Evolutionary conservation across 2,888 invertebrate species (phyloP), one percentile per base, ranked within the genome.

Genomic region (Rhagonycha fulva): DNA sequence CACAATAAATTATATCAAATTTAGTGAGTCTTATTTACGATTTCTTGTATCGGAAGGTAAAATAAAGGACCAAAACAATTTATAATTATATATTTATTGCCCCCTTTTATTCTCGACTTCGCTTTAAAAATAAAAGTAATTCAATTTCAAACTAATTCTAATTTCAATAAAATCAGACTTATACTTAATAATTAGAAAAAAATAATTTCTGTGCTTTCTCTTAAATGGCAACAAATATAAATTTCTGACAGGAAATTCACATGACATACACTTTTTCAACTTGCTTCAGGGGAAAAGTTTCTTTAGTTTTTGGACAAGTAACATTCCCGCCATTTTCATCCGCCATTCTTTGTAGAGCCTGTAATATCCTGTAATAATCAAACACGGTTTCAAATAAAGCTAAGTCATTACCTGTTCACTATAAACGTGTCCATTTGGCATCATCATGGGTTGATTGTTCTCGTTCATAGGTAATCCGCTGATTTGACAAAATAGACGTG

Each of bases 361-460:
- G 87, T 3, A 89, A 88, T 81, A 84, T 78, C 79, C 66, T 79
- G 72, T 72, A 14, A 72, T n/a, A 62, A 67, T 66, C 67, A 78
- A 14, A 72, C 61, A 76, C 14, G n/a, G 11, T 63, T 74, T 9
- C 60, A 76, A 12, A 26, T 26, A n/a, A 71, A 30, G 12, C 2
- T 61, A 24, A 62, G 30, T 62, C 68, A 14, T 83, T n/a, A 95
- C 95, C 91, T 95, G 92, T 89, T 97, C 96, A 10, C 97, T 97
- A 86, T 98, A 99, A 76, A 99, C 98, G 89, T 97, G 95, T 74
- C 99, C 99, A 89, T 99, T 99, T 78, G 99, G 99, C 89, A 99
- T 91, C 94, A 98, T 97, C 94, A 99, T 96, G 11, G 98, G 98
- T 82, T 96, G 97, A 90, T 99, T 98, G 88, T 99, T 95, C 87